Percentiles rank a stretch among this genome's conserved stretches.
phyloP scores from a whole-genome alignment of 1,140 invertebrate species.

The Diorhabda sublineata region DNA sequence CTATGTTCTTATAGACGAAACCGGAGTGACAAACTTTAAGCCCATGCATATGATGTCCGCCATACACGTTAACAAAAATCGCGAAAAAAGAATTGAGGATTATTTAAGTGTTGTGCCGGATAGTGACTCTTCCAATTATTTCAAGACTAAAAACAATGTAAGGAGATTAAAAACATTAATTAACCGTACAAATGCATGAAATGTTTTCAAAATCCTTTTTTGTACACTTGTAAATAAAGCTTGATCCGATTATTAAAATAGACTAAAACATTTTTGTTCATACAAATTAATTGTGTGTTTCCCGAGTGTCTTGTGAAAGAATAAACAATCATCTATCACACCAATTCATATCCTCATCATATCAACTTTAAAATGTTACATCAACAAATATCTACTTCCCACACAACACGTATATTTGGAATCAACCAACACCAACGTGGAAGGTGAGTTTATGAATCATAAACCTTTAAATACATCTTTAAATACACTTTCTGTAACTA shows the following conservation, averaged over 20 bases:
- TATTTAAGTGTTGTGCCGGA: constrained; percentile 39
- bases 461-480: neutral
- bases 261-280: neutral
- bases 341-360: neutral
- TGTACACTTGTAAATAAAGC: constrained; percentile 7
- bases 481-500: neutral
- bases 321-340: neutral
- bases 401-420: constrained; percentile 17
- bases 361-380: constrained; percentile 8
- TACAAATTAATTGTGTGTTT: constrained; percentile 1
- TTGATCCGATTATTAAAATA: constrained; percentile 3
- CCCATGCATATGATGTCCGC: constrained; percentile 69
- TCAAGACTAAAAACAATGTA: constrained; percentile 37
- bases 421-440: neutral
- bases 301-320: constrained; percentile 7
- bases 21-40: constrained; percentile 71
- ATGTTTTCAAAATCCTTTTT: constrained; percentile 9
- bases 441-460: constrained; percentile 15
- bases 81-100: constrained; percentile 53
- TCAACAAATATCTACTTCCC: constrained; percentile 9
- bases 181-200: constrained; percentile 36
- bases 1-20: constrained; percentile 73
- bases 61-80: constrained; percentile 57
- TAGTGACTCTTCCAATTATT: constrained; percentile 28
- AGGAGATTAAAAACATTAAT: constrained; percentile 36